Evolutionary conservation across 2,888 invertebrate genomes (phyloP), one percentile per base, ranked within the genome.

Genomic region (Pecten maximus): DNA sequence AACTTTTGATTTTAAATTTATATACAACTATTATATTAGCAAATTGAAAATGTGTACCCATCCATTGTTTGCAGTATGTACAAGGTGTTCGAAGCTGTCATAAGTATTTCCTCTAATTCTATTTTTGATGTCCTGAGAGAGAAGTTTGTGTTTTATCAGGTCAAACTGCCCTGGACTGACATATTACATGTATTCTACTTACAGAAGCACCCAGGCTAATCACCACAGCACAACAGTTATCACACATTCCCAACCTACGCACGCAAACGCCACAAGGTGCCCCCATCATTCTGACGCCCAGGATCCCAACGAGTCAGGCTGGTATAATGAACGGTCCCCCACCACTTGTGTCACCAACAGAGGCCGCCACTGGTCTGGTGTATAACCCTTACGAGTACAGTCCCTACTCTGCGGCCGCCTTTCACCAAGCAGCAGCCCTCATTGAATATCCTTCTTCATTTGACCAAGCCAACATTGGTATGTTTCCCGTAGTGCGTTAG

Each of bases 191-290:
- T 35, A 74, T 74, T 74, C 87, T 39, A 89, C 39, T 40, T 93
- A 54, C 94, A 94, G 94, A 95, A 91, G 93, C 94, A 87, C 94
- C 94, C 12, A 92, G 95, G n/a, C 93, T 95, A 88, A 93, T 94
- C 44, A 93, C 94, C 15, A 91, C 93, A 60, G 90, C 93, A 40
- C 94, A 93, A 44, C 94, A 94, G 12, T 88, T 94, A 88, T 92
- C 93, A 12, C 93, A 93, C 44, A 92, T 93, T 92, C 93, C 95
- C 74, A 94, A 94, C 54, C 91, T 96, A 90, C 93, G 95, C 92
- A 97, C 98, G 2, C 98, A 97, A 89, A 98, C 98, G 16, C 99
- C 99, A 0, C 97, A 99, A 92, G 98, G 99, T 44, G 99, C 99
- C 0, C 99, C 99, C 2, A 97, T 99, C 96, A 99, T 99, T 95